Evolutionary conservation across 30 jellyfish, hydroid and myxozoan species (phyloP), one percentile per base, ranked within the genome.

Genomic region (Cassiopea xamachana): DNA sequence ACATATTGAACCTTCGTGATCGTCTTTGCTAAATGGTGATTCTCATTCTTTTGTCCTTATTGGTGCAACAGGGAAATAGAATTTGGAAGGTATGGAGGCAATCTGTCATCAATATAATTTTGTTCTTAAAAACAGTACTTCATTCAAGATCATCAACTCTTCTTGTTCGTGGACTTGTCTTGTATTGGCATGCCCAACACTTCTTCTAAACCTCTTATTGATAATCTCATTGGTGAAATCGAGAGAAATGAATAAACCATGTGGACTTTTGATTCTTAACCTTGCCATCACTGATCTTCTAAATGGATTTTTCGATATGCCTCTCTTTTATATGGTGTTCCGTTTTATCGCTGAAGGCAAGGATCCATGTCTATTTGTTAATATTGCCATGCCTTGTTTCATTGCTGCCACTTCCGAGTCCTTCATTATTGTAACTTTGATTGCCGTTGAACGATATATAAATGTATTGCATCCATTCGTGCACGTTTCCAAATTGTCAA

Each of bases 211-310:
- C 80, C 48, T 76, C 1, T 73, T 80, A 4, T 13, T 86, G 0
- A 64, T 86, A 13, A 60, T 76, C 1, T 87, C 79, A 0, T 62
- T 74, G 19, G 48, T 60, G 46, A 86, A 62, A 43, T 18, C 62
- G 9, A 86, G 69, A 51, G 88, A 86, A 16, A 68, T 82, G n/a
- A 60, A 45, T 7, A 86, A 75, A 82, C 93, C 93, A 49, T 86
- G 83, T 71, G 44, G 60, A 27, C 58, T 58, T 46, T 49, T 84
- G 79, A 73, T 84, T 16, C 60, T 84, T 1, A 84, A 84, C 48
- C 61, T 84, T 48, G 93, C 85, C n/a, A 18, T 86, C 0, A 75
- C 93, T 19, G 93, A 86, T 86, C 48, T 59, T 10, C 82, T 86
- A 3, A 44, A 64, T 39, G 93, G 93, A 51, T 17, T 73, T 27